Base-by-base conservation (phyloP, 2,888 invertebrate genomes). In the Trachelus tabidus region DNA sequence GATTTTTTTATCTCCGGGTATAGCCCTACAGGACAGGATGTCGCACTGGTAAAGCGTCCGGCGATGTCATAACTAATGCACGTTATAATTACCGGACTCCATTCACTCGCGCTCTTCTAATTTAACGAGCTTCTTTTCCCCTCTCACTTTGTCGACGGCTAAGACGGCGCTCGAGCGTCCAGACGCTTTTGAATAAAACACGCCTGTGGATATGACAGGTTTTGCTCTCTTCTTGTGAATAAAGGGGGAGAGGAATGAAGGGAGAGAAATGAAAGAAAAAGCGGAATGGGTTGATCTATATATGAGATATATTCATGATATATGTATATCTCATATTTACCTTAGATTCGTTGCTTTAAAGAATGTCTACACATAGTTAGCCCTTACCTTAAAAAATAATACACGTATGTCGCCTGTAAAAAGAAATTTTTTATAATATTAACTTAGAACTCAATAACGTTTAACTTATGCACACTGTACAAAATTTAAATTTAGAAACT, bases 11-110 rank as follows among this genome's bases (percentile, higher is more conserved):
- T 56, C 23, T 56, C 2, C 40, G 2, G 40, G 9, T 6, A 23
- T 56, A 23, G 6, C 40, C 6, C 23, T 23, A 9, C 2, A 56
- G 40, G 40, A 23, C 15, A 15, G 40, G 23, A 56, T 9, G 40
- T 56, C 2, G 23, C 40, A 56, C 6, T 9, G 23, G 40, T 56
- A 56, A 56, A 56, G 9, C 40, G 9, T 34, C 83, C 83, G 81
- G 83, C 84, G 76, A 83, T 83, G 83, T 86, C 87, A 88, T 89
- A 85, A 89, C 85, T 88, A 89, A 89, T 88, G 88, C 89, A 89
- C 83, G 81, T 84, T 86, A 87, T 88, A 89, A 89, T 89, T 89
- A 89, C 86, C 85, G 84, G 40, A 82, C 83, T 83, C 85, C 83
- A 89, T 89, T 89, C 88, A 88, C 81, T 81, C 83, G 82, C 80